Conservation (phyloP, 2,888 invertebrate genomes). For the Eustalomyia histrio region DNA sequence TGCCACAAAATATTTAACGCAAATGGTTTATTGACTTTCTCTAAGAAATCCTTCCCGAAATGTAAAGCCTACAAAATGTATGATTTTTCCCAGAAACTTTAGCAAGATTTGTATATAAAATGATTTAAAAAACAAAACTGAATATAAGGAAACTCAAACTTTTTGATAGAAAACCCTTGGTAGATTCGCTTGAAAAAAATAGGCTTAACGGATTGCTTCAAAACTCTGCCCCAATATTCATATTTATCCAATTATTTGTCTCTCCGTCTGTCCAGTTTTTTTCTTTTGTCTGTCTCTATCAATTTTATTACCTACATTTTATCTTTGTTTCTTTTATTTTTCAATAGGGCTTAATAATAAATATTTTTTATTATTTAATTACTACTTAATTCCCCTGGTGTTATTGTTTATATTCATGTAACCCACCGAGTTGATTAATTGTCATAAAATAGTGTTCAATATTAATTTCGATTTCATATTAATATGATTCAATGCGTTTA, state of each 20-base stretch:
- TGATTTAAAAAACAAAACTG: too few species aligned
- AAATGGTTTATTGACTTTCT: too few species aligned
- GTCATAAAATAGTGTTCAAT: constrained; percentile 5
- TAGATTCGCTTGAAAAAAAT: too few species aligned
- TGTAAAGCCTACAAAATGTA: too few species aligned
- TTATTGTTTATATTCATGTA: not conserved
- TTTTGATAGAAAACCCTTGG: too few species aligned
- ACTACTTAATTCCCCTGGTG: constrained; percentile 9
- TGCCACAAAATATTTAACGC: too few species aligned
- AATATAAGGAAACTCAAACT: too few species aligned
- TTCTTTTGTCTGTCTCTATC: not conserved
- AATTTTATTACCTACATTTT: not conserved
- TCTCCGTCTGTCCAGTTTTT: not conserved
- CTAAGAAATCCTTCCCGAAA: too few species aligned
- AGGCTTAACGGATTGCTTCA: too few species aligned
- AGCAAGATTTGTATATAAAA: too few species aligned
- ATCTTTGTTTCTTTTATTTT: not conserved
- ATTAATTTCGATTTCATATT: not conserved
- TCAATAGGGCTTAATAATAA: constrained; percentile 4
- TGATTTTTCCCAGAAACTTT: too few species aligned
- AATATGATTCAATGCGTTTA: constrained; percentile 26
- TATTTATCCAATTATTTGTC: not conserved
- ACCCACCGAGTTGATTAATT: constrained; percentile 18
- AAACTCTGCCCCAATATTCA: too few species aligned
- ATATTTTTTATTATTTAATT: constrained; percentile 13